Conservation (phyloP, 2,888 invertebrate genomes). For the Parnassius smintheus region DNA sequence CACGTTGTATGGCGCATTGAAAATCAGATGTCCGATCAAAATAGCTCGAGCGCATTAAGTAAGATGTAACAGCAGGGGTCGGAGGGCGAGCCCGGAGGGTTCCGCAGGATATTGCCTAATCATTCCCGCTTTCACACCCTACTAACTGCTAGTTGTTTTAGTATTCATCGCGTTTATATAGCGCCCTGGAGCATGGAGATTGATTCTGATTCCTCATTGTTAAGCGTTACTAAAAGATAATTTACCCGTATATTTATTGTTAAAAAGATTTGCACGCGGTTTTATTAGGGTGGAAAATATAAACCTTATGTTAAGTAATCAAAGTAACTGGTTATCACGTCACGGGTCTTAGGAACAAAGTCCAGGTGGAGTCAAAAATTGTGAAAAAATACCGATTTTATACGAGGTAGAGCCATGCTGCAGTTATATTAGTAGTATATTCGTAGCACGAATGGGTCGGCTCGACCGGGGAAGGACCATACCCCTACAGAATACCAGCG, state of each 20-base stretch:
- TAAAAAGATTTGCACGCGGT: slow-evolving; percentile 12
- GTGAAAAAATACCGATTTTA: too few species aligned
- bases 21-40: slow-evolving; percentile 71
- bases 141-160: slow-evolving; percentile 78
- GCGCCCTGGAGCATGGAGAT: slow-evolving; percentile 51
- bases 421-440: too few species aligned
- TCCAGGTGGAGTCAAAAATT: too few species aligned
- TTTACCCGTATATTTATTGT: slow-evolving; percentile 34
- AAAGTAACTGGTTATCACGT: too few species aligned
- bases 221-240: slow-evolving; percentile 50
- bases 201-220: slow-evolving; percentile 72
- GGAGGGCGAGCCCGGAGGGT: slow-evolving; percentile 60
- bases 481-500: too few species aligned
- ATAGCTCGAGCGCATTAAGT: slow-evolving; percentile 67
- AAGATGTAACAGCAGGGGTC: slow-evolving; percentile 69
- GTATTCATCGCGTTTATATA: slow-evolving; percentile 69
- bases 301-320: too few species aligned
- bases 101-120: slow-evolving; percentile 77
- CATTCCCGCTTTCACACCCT: slow-evolving; percentile 77
- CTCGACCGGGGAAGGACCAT: too few species aligned
- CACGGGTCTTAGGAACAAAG: too few species aligned
- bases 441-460: too few species aligned
- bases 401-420: too few species aligned
- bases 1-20: slow-evolving; percentile 35
- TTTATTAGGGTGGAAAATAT: background rate